Evolutionary conservation across 2,797 vertebrate species (phyloP).

Genomic region (Sternarchorhynchus goeldii): DNA sequence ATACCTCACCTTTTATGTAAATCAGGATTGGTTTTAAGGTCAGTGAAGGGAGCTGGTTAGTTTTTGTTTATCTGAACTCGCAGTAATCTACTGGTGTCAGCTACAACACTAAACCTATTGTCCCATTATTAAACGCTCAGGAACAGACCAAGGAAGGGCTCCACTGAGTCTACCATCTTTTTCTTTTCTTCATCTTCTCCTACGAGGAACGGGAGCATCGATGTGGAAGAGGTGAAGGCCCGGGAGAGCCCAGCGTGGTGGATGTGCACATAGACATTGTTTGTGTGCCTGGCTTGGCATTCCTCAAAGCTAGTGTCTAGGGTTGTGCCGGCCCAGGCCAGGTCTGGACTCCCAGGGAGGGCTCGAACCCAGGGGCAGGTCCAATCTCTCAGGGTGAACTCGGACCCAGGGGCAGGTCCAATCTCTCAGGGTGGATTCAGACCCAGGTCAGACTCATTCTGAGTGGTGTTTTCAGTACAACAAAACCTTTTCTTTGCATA

Average conservation of each 20-base stretch:
- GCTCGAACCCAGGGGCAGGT: too few species aligned
- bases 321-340: too few species aligned
- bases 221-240: conserved; percentile 50
- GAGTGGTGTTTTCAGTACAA: too few species aligned
- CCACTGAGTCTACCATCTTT: not conserved
- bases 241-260: conserved; percentile 62
- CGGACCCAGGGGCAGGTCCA: conserved; percentile 46
- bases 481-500: conserved; percentile 51
- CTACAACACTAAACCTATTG: conserved; percentile 33
- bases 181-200: conserved; percentile 29
- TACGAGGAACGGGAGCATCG: not conserved
- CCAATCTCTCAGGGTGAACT: conserved; percentile 41
- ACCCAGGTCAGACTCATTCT: conserved; percentile 55
- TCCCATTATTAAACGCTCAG: conserved; percentile 31
- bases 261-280: conserved; percentile 69
- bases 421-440: conserved; percentile 40
- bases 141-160: conserved; percentile 44
- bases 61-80: conserved; percentile 2
- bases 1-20: too few species aligned
- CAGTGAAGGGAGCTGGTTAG: not conserved
- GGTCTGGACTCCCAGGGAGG: too few species aligned
- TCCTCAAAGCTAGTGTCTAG: too few species aligned
- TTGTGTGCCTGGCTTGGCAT: conserved; percentile 54
- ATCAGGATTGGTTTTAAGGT: too few species aligned
- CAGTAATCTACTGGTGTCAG: conserved; percentile 3